Evolutionary conservation across 2,797 vertebrate species (phyloP), one percentile per base, ranked within the genome.

Genomic region (Sebastes miniatus): DNA sequence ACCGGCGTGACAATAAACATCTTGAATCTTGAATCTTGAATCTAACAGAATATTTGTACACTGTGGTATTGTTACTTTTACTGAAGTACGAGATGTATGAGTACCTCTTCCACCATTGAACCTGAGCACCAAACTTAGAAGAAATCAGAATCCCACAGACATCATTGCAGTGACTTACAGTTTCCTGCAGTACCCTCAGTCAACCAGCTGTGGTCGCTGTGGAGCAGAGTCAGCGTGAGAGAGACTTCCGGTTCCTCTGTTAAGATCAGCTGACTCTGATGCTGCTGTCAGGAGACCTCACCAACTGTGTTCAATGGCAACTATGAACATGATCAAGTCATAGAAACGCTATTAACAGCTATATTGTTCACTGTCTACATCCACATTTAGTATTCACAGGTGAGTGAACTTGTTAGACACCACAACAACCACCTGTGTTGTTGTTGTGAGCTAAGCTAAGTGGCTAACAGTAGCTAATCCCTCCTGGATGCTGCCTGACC

Each of bases 181-280:
- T 50, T 20, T 18, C 47, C 64, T 88, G 86, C 72, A 91, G 79
- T 88, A 76, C 32, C 24, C 1, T 0, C 4, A n/a, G 12, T 73
- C 34, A 3, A 56, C 85, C 94, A 79, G 73, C 72, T 39, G 86
- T 7, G 69, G 80, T n/a, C 93, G 83, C 85, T 91, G 84, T 25
- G 16, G 31, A 62, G 69, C 16, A 31, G 10, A 56, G 29, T n/a
- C 50, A 52, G 54, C 31, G 66, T 43, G 39, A 16, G 39, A 43
- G 39, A 36, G 86, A 58, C 86, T 95, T 94, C 92, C 91, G 91
- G 86, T 91, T 91, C 86, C 90, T 86, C 72, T 62, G 29, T 69
- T 69, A 57, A 58, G 86, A 85, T 96, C 95, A 96, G 93, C 95
- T 96, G 96, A 96, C 94, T 92, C 56, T 90, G 94, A 91, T 91